These are phyloP conservation scores for Enteromius fasciolatus DNA, from an alignment of 2,797 vertebrate species.

Conservation along the genomic window DNA sequence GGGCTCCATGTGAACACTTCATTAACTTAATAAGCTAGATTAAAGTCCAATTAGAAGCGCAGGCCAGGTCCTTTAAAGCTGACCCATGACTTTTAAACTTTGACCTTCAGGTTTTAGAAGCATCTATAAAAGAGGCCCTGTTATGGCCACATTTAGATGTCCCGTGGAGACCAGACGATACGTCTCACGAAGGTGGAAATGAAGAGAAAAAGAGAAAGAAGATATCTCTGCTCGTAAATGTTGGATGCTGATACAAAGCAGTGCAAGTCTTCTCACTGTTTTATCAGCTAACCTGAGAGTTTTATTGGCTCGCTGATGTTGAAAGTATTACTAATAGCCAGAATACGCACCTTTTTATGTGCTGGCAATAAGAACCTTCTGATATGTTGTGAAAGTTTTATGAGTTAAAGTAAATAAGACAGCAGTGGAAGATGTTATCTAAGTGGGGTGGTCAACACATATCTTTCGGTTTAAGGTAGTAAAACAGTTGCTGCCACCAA, in stretches of 20 bases:
- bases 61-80: conserved; percentile 62
- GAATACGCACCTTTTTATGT: not conserved
- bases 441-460: not conserved
- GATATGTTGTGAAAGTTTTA: conserved; percentile 21
- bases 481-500: conserved; percentile 8
- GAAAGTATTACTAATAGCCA: conserved; percentile 12
- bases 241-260: conserved; percentile 28
- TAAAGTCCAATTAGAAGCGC: conserved; percentile 73
- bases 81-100: conserved; percentile 74
- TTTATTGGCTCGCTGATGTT: not conserved
- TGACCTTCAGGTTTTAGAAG: conserved; percentile 53
- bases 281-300: conserved; percentile 10
- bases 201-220: conserved; percentile 19
- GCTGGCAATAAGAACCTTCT: not conserved
- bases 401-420: not conserved
- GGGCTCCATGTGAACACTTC: conserved; percentile 61
- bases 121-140: conserved; percentile 48
- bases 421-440: not conserved
- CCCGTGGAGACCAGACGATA: conserved; percentile 17
- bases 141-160: conserved; percentile 30
- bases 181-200: conserved; percentile 19
- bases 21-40: conserved; percentile 79
- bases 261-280: conserved; percentile 18
- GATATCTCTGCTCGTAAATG: conserved; percentile 45
- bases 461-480: not conserved